Base-by-base conservation (phyloP, 2,113 vertebrate genomes). In the Lampris megalopsis region DNA sequence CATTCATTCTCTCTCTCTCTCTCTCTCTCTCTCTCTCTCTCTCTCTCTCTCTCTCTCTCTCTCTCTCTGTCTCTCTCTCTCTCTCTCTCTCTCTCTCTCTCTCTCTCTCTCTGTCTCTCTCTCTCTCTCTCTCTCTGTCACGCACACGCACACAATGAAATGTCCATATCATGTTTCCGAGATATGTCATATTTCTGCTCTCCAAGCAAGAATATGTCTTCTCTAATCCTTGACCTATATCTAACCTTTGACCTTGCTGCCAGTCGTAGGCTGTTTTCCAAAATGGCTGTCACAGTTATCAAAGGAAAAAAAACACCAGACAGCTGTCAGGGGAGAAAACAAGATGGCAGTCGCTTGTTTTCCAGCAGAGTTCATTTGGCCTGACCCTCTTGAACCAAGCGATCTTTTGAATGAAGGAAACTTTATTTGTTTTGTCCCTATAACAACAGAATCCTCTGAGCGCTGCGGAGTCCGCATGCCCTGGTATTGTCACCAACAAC, bases 401-500 rank as follows among this genome's bases (percentile, higher is more conserved):
- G 86, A 90, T 90, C 89, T 77, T 87, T 90, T 92, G 76, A 92
- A 93, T 85, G 77, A 83, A 81, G 81, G 79, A 91, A 87, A 90
- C 90, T 90, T 93, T 93, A 89, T 93, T 93, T 92, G 86, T 89
- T 93, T 93, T 90, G 91, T 90, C 81, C 88, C 82, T 90, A 75
- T 64, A 92, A 90, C 86, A 93, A 93, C 92, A 93, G 82, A 84
- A 81, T 85, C 81, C 86, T 82, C 71, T 64, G 35, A 74, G 83
- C 82, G 63, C 83, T 7, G 56, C 52, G 66, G 80, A 78, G 53
- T 85, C 42, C 74, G 47, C 49, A 79, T 67, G 11, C 87, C 72
- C 84, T 87, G 77, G 88, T 71, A 91, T 91, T 92, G 90, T 90
- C 88, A 90, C 89, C 89, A 83, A 86, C 80, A 90, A 82, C 75